Conservation (phyloP, 2,797 vertebrate genomes). For the Distichodus sexfasciatus region DNA sequence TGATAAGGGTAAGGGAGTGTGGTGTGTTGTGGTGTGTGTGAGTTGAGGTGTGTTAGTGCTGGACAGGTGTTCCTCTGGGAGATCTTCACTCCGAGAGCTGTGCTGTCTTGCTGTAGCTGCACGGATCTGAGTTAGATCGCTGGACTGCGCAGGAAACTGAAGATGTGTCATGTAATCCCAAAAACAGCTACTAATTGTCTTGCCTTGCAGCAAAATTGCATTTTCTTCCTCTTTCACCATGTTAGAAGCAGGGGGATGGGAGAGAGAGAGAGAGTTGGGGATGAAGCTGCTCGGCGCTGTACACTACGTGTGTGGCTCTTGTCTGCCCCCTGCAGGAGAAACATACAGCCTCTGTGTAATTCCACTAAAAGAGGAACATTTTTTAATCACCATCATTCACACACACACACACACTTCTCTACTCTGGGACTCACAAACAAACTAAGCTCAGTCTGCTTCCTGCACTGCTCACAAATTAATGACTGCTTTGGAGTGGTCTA, state of each 20-base stretch:
- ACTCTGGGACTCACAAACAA: neutral
- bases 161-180: conserved; percentile 61
- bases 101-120: neutral
- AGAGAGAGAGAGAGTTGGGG: conserved; percentile 23
- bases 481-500: neutral
- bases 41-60: neutral
- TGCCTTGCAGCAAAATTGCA: conserved; percentile 63
- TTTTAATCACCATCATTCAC: conserved; percentile 1
- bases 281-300: neutral
- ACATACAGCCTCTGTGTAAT: conserved; percentile 38
- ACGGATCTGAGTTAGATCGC: neutral
- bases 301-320: conserved; percentile 46
- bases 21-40: neutral
- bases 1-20: neutral
- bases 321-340: conserved; percentile 67
- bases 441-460: neutral
- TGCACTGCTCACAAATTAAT: neutral
- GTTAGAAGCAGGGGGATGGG: conserved; percentile 1
- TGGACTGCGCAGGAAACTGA: conserved; percentile 42
- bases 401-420: neutral
- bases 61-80: neutral
- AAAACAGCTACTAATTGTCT: conserved; percentile 72
- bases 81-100: conserved; percentile 21
- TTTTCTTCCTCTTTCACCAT: conserved; percentile 47
- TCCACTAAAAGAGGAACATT: neutral